Evolutionary conservation across 2,888 invertebrate species (phyloP), one percentile per base, ranked within the genome.

Genomic region (Alentia gelatinosa): DNA sequence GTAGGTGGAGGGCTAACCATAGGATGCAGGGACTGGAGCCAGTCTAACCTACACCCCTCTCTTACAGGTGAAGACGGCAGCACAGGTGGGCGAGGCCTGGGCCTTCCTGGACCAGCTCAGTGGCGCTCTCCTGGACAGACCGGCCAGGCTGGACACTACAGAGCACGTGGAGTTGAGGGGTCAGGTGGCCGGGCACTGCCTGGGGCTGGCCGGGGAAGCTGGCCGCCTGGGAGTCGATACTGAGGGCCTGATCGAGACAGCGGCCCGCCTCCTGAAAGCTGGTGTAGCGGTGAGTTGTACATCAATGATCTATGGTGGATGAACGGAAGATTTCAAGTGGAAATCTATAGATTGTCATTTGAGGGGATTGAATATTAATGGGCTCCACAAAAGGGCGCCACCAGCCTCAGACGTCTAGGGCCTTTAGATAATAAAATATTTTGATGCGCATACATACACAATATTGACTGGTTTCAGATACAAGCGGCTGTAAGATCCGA

Each of bases 61-160:
- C 37, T 4, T 37, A 15, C 75, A 89, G 89, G 42, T 89, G 26
- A 68, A 89, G 89, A 89, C 89, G 5, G 37, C 37, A 33, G 40
- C 68, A 3, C 68, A 89, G 75, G 39, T 74, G 39, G 89, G 89
- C 7, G 89, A 89, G 37, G 89, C 89, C 1, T 23, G n/a, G 74
- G 74, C 74, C 5, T 33, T 89, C 9, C 39, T 68, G 23, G 89
- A 74, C 63, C 39, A 74, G n/a, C 5, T 89, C n/a, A 63, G 74
- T n/a, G 37, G 63, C 15, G 89, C 74, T 42, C 30, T 89, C 3
- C 30, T 89, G 5, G 1, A 9, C 9, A 40, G 74, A 15, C n/a
- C n/a, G 4, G 37, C 89, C 1, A 30, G 33, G 26, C 15, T n/a
- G 1, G 1, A 26, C 33, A 47, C 42, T 15, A 3, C 30, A 23